Evolutionary conservation across 1,140 invertebrate species (phyloP), one percentile per base, ranked within the genome.

Genomic region (Lasioglossum baleicum): DNA sequence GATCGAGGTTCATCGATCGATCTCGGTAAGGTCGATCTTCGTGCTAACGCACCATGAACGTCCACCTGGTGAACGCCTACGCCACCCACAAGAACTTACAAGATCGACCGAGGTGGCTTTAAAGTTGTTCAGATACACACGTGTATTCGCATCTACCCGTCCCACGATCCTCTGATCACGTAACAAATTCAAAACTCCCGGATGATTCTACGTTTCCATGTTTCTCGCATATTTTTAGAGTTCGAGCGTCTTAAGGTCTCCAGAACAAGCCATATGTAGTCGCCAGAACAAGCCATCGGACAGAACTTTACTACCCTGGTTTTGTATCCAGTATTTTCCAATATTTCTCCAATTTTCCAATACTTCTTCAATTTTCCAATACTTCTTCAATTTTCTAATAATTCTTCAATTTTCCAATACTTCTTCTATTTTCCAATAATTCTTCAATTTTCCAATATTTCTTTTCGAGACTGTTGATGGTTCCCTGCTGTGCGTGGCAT

Each of bases 1-100:
- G 73, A 86, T 80, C 81, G 64, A 69, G 48, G 83, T 86, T 86
- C 83, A 86, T 86, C 84, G 84, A 74, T 86, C 83, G 80, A 80
- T 83, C 80, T 72, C 56, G 35, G 58, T 68, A 72, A 85, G 83
- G 83, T 79, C 64, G 83, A 78, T 82, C 83, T 40, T 78, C 61
- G 71, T 51, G 56, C 48, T 61, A 68, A 73, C 73, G 67, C 72
- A 51, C 76, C 76, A 58, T 75, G 75, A 81, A 74, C 86, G 86
- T 87, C 75, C 78, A 84, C 77, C 86, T 87, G 85, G 83, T 77
- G 77, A 82, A 68, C 72, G 69, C 81, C 85, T 75, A 86, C 85
- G 83, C 78, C 71, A 53, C 78, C 64, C 71, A 75, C 73, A 48
- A 67, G 56, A 69, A 44, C 77, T 61, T 69, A 72, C 56, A 80